A percentile compares a stretch with the other conserved stretches of the same genome.
These are phyloP conservation scores for Anoplophora glabripennis DNA, from an alignment of 1,140 invertebrate genomes.

Conservation along the genomic window DNA sequence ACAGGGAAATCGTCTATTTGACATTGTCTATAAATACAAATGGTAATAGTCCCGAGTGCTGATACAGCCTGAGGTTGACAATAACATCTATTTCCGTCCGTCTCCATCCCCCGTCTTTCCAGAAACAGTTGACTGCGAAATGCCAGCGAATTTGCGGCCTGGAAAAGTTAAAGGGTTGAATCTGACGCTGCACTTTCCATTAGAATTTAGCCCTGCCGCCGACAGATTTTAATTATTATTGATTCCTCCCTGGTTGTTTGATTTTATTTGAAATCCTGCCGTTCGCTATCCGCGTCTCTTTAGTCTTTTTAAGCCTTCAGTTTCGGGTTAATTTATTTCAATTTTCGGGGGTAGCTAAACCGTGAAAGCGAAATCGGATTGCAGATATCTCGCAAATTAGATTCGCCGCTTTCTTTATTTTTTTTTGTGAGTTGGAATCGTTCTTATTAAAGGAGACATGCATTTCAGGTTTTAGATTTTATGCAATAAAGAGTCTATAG, in stretches of 20 bases:
- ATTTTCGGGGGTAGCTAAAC: background rate
- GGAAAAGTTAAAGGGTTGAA: conserved; percentile 6
- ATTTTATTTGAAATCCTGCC: background rate
- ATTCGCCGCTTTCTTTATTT: background rate
- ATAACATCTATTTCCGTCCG: background rate
- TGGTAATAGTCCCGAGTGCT: background rate
- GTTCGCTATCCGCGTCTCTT: background rate
- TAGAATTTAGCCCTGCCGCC: conserved; percentile 1
- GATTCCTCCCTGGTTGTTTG: conserved; percentile 3
- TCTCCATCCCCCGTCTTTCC: background rate
- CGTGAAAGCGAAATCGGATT: conserved; percentile 2
- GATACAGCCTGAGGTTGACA: background rate
- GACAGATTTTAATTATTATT: conserved; percentile 10
- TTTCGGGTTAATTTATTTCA: conserved; percentile 16
- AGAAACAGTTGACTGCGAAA: conserved; percentile 6
- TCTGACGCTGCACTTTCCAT: conserved; percentile 3
- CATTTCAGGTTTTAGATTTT: too few relatives aligned
- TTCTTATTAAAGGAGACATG: too few relatives aligned
- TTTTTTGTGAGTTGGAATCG: too few relatives aligned
- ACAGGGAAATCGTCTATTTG: background rate
- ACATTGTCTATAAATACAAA: conserved; percentile 8
- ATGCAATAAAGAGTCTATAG: too few relatives aligned
- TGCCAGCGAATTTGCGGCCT: background rate
- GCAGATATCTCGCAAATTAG: conserved; percentile 2
- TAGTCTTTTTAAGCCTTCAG: too few relatives aligned